Evolutionary conservation across 2,888 invertebrate species (phyloP), one percentile per base, ranked within the genome.

Genomic region (Graphium colonna): DNA sequence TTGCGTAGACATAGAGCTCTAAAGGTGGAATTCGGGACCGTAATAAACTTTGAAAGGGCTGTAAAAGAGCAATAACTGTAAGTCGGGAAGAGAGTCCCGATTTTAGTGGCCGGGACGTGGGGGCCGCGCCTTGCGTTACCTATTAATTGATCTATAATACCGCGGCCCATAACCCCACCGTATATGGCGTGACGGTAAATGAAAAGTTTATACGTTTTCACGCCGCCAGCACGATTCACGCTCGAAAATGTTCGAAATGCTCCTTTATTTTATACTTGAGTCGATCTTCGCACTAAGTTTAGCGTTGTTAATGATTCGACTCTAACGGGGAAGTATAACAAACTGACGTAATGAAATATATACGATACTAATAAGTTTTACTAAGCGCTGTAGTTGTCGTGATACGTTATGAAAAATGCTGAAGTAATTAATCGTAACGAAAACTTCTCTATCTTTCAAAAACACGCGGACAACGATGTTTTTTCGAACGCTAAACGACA

Each of bases 61-160:
- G 85, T 89, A 88, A 88, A 89, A 88, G 87, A 78, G 82, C 87
- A 71, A 80, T 89, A 88, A 87, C 88, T 83, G 87, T 88, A 82
- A 84, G 80, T 87, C 71, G 78, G 79, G 73, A 78, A 73, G 62
- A 78, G 83, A 77, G 83, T 74, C 75, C 77, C 81, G 86, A 88
- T 88, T 89, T 88, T 88, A 88, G 86, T 87, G 77, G 78, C 77
- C n/a, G 71, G 58, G 59, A 45, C 39, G 64, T 65, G 69, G 73
- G 75, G 78, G 73, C 78, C 77, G 72, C 77, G 69, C 61, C 62
- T 64, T 62, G 73, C 79, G 71, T 77, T 78, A 77, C 75, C 81
- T 81, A 85, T 86, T 87, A 86, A 88, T 87, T 87, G 86, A 86
- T 84, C 78, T 68, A 73, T 78, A 71, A 65, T 60, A 59, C 62